phyloP scores from a whole-genome alignment of 2,888 invertebrate genomes.

The Stenodera caucasica region DNA sequence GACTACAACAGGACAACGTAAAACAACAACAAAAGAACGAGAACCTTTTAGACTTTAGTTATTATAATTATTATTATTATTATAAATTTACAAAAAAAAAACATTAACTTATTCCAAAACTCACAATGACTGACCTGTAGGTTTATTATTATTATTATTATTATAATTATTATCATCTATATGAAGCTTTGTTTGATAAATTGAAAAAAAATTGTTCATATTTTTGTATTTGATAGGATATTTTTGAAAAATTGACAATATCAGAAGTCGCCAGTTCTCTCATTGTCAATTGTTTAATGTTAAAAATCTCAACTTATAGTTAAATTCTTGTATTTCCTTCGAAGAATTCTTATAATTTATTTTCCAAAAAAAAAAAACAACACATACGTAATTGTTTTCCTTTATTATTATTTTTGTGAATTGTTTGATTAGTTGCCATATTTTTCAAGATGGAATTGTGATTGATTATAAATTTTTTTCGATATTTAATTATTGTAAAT shows the following conservation, averaged over 20 bases:
- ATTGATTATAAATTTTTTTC: conserved; percentile 28
- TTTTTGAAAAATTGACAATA: conserved; percentile 21
- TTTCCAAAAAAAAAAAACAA: background rate
- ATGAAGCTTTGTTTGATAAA: conserved; percentile 37
- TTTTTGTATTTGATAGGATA: conserved; percentile 50
- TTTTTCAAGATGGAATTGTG: conserved; percentile 34
- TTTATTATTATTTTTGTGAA: conserved; percentile 18
- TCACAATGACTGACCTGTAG: conserved; percentile 51
- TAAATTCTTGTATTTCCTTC: too few relatives aligned
- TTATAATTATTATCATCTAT: background rate
- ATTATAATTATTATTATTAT: conserved; percentile 12
- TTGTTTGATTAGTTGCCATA: conserved; percentile 48
- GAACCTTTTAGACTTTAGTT: conserved; percentile 75
- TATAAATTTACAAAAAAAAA: background rate
- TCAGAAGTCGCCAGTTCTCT: conserved; percentile 47
- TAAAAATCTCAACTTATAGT: too few relatives aligned
- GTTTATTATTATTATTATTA: conserved; percentile 24
- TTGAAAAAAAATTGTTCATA: conserved; percentile 48
- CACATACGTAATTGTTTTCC: conserved; percentile 11
- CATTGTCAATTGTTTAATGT: background rate
- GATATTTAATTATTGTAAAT: conserved; percentile 37
- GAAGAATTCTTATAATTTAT: background rate
- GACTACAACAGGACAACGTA: conserved; percentile 49
- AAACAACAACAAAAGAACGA: conserved; percentile 56
- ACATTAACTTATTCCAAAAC: conserved; percentile 46